Conservation (phyloP, 92 coral and sea anemone genomes). For the Palythoa caribaeorum region DNA sequence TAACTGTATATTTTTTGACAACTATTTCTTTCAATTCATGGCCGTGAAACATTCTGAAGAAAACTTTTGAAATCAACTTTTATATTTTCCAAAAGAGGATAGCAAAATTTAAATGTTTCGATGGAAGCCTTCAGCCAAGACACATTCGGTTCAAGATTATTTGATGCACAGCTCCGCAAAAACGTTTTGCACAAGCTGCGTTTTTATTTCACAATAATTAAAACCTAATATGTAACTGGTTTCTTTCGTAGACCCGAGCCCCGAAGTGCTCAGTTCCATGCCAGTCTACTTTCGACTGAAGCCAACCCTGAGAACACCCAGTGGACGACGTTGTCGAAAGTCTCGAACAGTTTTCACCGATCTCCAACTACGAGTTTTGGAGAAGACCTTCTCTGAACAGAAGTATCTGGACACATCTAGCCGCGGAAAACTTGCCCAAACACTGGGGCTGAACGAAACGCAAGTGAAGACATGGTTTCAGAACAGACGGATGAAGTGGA, state of each 20-base stretch:
- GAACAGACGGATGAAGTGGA: slow-evolving; percentile 98
- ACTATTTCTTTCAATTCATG: too few relatives aligned
- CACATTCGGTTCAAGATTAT: background rate
- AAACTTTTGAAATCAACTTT: too few relatives aligned
- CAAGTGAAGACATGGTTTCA: slow-evolving; percentile 99
- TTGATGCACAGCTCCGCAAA: background rate
- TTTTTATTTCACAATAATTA: background rate
- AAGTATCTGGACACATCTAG: slow-evolving; percentile 97
- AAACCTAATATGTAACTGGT: background rate
- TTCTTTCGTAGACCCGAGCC: slow-evolving; percentile 80
- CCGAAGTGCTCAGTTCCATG: slow-evolving; percentile 83
- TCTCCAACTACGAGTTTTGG: slow-evolving; percentile 94
- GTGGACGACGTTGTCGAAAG: slow-evolving; percentile 97
- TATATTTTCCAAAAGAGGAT: too few relatives aligned
- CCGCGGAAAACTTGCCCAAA: slow-evolving; percentile 96
- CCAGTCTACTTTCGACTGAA: slow-evolving; percentile 98
- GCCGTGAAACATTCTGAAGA: too few relatives aligned
- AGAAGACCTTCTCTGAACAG: slow-evolving; percentile 95
- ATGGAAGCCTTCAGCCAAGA: too few relatives aligned
- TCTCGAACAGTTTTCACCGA: slow-evolving; percentile 98
- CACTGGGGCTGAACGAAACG: slow-evolving; percentile 93
- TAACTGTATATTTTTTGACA: too few relatives aligned
- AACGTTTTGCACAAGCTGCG: background rate
- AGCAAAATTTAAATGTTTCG: too few relatives aligned
- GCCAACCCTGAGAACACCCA: slow-evolving; percentile 94